Conservation (phyloP, 2,113 vertebrate species). For the Talpa occidentalis region DNA sequence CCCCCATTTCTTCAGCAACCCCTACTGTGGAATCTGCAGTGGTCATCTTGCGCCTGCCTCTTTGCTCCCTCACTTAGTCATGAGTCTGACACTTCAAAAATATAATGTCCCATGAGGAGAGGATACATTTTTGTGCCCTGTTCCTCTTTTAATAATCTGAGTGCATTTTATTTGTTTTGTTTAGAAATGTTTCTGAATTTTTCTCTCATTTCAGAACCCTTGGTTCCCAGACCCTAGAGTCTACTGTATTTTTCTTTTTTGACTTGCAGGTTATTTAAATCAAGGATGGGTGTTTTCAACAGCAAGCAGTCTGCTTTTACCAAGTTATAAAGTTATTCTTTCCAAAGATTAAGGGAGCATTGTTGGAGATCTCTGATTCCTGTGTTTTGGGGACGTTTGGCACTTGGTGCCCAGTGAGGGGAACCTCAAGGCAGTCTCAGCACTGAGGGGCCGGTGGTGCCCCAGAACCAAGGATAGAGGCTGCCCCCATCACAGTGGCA, state of each 20-base stretch:
- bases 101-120: background rate
- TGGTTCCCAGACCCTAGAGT: background rate
- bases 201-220: background rate
- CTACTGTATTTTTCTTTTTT: background rate
- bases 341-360: background rate
- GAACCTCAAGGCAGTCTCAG: background rate
- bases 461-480: fast-evolving
- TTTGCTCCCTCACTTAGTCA: background rate
- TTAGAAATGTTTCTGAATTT: slow-evolving; percentile 30
- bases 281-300: background rate
- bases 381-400: background rate
- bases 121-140: slow-evolving; percentile 4
- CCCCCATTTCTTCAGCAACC: background rate
- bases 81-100: slow-evolving; percentile 7
- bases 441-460: background rate
- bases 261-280: background rate
- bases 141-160: slow-evolving; percentile 28
- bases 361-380: background rate
- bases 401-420: background rate
- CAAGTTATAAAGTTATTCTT: background rate
- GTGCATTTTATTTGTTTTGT: slow-evolving; percentile 4
- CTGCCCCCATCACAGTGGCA: fast-evolving
- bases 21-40: fast-evolving
- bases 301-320: background rate
- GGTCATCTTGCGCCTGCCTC: fast-evolving